phyloP scores from a whole-genome alignment of 2,113 vertebrate genomes.

The Menidia beryllina region DNA sequence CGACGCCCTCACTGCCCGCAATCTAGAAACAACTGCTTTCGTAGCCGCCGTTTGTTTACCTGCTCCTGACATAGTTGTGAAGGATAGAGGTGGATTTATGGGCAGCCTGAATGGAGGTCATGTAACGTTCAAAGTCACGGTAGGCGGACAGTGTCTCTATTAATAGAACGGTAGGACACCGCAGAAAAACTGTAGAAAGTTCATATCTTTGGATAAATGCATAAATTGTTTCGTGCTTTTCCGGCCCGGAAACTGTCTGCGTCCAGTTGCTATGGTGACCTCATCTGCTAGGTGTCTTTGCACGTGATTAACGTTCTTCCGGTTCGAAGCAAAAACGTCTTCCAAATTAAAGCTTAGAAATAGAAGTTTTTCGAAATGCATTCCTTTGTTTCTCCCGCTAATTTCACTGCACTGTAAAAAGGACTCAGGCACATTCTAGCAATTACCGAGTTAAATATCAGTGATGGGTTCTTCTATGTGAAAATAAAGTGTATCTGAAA shows the following conservation, averaged over 20 bases:
- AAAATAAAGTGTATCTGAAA: no score
- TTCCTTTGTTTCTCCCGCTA: no score
- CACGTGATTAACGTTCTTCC: no score
- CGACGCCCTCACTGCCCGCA: neutral
- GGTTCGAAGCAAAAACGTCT: neutral
- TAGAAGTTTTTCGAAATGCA: no score
- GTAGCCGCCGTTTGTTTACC: conserved; percentile 30
- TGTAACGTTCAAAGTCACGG: neutral
- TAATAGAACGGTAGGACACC: neutral
- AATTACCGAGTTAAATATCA: no score
- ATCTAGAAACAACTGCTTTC: neutral
- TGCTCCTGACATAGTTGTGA: conserved; percentile 16
- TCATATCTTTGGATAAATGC: neutral
- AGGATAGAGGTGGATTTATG: neutral
- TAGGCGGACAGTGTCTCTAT: conserved; percentile 1
- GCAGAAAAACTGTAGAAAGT: neutral
- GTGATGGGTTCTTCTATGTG: no score
- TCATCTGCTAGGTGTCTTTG: neutral
- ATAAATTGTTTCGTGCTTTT: no score
- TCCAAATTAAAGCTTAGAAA: conserved; percentile 2
- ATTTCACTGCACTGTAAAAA: no score
- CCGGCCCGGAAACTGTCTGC: neutral
- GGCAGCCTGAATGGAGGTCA: neutral
- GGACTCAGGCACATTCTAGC: no score
- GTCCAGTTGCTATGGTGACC: conserved; percentile 62